phyloP scores from a whole-genome alignment of 1,140 invertebrate genomes.

The Augochlora pura region DNA sequence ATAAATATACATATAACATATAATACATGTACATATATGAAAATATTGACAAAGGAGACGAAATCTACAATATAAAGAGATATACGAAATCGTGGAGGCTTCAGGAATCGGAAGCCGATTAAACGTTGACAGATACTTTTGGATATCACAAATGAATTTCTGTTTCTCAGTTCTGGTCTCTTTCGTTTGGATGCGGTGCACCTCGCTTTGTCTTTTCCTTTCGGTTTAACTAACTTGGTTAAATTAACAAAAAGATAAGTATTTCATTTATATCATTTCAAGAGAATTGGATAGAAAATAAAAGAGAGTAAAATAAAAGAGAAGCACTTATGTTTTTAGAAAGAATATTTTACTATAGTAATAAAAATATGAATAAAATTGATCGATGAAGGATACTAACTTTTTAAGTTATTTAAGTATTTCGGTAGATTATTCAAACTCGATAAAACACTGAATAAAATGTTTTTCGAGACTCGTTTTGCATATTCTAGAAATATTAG shows the following conservation, averaged over 20 bases:
- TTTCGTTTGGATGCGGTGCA: neutral
- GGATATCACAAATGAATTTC: conserved; percentile 46
- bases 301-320: no score
- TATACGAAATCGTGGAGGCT: conserved; percentile 32
- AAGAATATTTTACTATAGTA: no score
- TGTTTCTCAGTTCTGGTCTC: neutral
- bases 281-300: no score
- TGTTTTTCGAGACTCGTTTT: neutral
- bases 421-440: no score
- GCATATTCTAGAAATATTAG: neutral
- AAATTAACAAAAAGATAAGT: neutral
- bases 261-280: no score
- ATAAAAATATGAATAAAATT: no score
- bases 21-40: conserved; percentile 34
- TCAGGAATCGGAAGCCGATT: conserved; percentile 18
- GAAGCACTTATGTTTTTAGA: no score
- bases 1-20: conserved; percentile 28
- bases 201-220: neutral
- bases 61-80: conserved; percentile 22
- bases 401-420: no score
- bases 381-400: no score
- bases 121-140: conserved; percentile 27
- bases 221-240: no score
- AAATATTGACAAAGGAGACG: conserved; percentile 17
- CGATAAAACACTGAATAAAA: neutral